Percentiles rank a stretch among this genome's conserved stretches.
These are phyloP conservation scores for Drosophila testacea DNA, from an alignment of 2,888 invertebrate species.

Conservation along the genomic window DNA sequence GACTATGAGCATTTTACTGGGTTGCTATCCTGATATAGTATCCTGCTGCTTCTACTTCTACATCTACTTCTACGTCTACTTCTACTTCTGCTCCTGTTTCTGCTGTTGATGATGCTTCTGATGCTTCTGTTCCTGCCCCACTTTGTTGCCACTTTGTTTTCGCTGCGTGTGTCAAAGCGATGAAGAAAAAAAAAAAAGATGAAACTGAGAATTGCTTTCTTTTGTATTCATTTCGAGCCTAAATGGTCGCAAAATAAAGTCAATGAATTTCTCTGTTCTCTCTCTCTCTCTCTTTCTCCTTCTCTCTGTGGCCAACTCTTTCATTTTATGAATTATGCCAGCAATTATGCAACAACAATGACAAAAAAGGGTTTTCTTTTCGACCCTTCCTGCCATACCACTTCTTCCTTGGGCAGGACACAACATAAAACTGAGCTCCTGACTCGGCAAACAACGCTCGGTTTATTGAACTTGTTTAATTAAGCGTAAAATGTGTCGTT, in stretches of 20 bases:
- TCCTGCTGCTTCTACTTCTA: slow-evolving; percentile 34
- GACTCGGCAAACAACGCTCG: slow-evolving; percentile 37
- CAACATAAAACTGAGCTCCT: slow-evolving; percentile 19
- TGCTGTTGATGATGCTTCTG: slow-evolving; percentile 23
- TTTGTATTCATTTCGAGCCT: slow-evolving; percentile 62
- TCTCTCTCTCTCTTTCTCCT: slow-evolving; percentile 2
- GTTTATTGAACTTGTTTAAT: slow-evolving; percentile 81
- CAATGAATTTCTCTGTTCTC: slow-evolving; percentile 68
- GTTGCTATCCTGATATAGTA: slow-evolving; percentile 34
- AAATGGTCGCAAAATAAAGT: slow-evolving; percentile 71
- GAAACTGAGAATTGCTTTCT: slow-evolving; percentile 45
- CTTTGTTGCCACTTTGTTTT: slow-evolving; percentile 65
- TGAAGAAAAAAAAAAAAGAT: slow-evolving; percentile 12
- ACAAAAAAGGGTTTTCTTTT: slow-evolving; percentile 54
- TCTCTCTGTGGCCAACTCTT: slow-evolving; percentile 25
- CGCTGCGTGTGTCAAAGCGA: slow-evolving; percentile 58
- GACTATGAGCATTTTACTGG: slow-evolving; percentile 33
- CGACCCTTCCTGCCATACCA: slow-evolving; percentile 20
- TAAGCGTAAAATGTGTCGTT: slow-evolving; percentile 73
- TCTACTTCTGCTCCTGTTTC: slow-evolving; percentile 15
- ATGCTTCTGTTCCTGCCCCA: slow-evolving; percentile 35
- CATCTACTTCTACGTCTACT: slow-evolving; percentile 2
- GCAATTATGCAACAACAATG: slow-evolving; percentile 75
- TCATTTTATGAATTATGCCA: slow-evolving; percentile 77
- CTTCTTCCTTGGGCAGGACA: slow-evolving; percentile 26